Conservation (phyloP, 2,797 vertebrate species). For the Tapirus indicus region DNA sequence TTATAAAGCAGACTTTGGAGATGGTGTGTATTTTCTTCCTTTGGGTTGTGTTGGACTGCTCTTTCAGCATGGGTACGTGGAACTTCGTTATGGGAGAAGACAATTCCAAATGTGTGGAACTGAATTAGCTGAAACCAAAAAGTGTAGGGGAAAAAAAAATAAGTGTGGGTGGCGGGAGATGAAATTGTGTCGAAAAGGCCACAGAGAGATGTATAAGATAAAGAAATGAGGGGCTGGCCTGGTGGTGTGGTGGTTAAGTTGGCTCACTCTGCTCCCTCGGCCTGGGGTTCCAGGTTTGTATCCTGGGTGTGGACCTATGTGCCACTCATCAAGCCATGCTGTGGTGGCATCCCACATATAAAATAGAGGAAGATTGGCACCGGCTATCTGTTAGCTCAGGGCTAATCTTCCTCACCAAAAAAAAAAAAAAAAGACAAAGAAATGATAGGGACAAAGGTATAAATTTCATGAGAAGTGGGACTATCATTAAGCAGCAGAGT, state of each 20-base stretch:
- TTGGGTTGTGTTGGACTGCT: background rate
- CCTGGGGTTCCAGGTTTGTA: too few species aligned
- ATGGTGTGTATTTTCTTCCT: background rate
- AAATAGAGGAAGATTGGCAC: too few species aligned
- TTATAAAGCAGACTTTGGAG: background rate
- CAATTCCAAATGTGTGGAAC: too few species aligned
- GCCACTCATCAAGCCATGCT: too few species aligned
- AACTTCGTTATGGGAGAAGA: background rate
- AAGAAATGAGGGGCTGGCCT: too few species aligned
- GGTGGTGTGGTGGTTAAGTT: too few species aligned
- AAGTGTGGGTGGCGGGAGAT: too few species aligned
- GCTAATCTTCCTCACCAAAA: too few species aligned
- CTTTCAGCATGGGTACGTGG: background rate
- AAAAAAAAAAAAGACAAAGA: background rate
- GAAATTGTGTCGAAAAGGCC: background rate
- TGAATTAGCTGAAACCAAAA: background rate
- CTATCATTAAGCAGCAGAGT: accelerated
- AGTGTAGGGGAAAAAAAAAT: background rate
- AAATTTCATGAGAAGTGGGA: background rate
- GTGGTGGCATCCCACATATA: too few species aligned
- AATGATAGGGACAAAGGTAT: accelerated
- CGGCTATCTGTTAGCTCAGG: too few species aligned
- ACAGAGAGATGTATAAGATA: background rate
- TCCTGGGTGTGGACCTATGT: too few species aligned
- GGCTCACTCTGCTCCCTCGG: too few species aligned